Percentiles rank a stretch among this genome's conserved stretches.
Evolutionary conservation across 2,113 vertebrate species (phyloP).

Genomic region (Varanus komodoensis): DNA sequence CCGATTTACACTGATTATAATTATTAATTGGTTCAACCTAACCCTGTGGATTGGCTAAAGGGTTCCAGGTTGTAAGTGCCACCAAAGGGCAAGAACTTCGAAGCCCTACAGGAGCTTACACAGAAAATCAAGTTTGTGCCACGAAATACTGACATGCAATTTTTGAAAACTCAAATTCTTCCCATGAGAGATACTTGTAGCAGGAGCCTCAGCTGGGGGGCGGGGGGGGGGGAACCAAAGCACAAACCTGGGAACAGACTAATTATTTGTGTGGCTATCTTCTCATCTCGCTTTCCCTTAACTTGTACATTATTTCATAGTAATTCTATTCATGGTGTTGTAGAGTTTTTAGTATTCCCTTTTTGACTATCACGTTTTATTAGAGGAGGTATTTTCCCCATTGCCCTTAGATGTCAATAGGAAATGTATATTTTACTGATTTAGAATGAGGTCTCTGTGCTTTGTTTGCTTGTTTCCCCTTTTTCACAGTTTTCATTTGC

Average conservation of each 20-base stretch:
- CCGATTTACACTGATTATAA: no score
- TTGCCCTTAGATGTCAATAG: background rate
- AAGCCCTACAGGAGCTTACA: background rate
- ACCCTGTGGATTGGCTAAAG: background rate
- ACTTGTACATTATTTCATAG: background rate
- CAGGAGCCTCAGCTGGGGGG: background rate
- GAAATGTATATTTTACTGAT: slow-evolving; percentile 2
- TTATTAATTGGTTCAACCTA: background rate
- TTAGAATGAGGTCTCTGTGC: background rate
- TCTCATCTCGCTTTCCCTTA: background rate
- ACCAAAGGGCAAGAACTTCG: background rate
- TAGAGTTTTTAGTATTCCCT: background rate
- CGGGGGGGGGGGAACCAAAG: no score
- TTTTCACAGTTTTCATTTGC: slow-evolving; percentile 16
- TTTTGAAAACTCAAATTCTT: background rate
- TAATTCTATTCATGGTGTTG: background rate
- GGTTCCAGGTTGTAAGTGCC: background rate
- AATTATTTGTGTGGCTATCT: background rate
- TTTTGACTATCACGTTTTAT: background rate
- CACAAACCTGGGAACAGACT: background rate
- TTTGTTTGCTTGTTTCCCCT: slow-evolving; percentile 15
- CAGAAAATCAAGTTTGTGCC: background rate
- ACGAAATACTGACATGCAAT: background rate
- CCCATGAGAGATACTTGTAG: background rate
- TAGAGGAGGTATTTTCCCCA: background rate